Evolutionary conservation across 2,797 vertebrate genomes (phyloP), one percentile per base, ranked within the genome.

Genomic region (Myotis myotis): DNA sequence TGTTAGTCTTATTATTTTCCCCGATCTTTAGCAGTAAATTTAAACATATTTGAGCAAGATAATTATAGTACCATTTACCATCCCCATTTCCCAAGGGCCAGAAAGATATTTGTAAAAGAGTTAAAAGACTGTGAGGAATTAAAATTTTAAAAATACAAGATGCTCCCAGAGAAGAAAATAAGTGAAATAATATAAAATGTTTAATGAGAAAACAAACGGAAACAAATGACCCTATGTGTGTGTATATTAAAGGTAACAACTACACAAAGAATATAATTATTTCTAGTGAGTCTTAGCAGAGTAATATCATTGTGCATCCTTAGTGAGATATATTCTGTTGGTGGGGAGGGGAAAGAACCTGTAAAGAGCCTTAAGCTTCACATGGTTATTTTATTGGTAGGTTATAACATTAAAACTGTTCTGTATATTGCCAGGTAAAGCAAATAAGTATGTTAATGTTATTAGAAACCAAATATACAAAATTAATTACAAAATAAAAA

Each of bases 21-120:
- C 3, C 84, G 71, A 84, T 76, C 30, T 80, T 91, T 57, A 86
- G 9, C 23, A 84, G 33, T 92, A 92, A 62, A 87, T 53, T 93
- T 91, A 36, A 84, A 68, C 89, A 47, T 92, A 41, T 20, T 53
- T 78, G 7, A 92, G 20, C 28, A 84, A 93, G 36, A 72, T 81
- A 89, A 91, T 89, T 88, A 72, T 7, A 87, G 11, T 93, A 38
- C 7, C 44, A 25, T 66, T 80, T 78, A 62, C 38, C 53, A 44
- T 33, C 13, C 28, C 8, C 23, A 36, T 8, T 57, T 94, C 30
- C 17, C 22, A 87, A 81, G 94, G 20, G 41, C 41, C 57, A 30
- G 28, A 76, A 44, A 84, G 11, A 83, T 89, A 89, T 51, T 33
- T 91, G 85, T 70, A 20, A 91, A 89, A 89, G 0, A 25, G 8